Evolutionary conservation across 2,797 vertebrate species (phyloP), one percentile per base, ranked within the genome.

Genomic region (Pseudochaenichthys georgianus): DNA sequence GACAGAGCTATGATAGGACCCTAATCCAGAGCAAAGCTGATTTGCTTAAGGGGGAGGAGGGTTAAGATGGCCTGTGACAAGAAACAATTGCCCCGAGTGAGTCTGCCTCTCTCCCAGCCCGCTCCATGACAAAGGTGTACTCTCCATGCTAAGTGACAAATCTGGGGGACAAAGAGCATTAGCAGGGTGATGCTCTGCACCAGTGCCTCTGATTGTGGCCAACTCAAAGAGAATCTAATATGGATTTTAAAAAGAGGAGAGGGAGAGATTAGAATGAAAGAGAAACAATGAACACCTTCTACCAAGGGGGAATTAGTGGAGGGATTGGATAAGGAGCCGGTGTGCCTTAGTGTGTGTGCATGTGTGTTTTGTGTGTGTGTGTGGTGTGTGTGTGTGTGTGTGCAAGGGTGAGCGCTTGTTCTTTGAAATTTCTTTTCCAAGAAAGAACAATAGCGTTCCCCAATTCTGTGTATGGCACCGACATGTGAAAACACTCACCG

Each of bases 231-330:
- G 88, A 92, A 93, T 93, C 90, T 93, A 92, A 93, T 93, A 92
- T 92, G 90, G 90, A 93, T 93, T 93, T 91, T 86, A 76, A 86
- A 89, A 77, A 89, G 86, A 88, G 81, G 80, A 85, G 86, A 90
- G 74, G 78, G 87, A 90, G 80, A 92, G 89, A 93, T 94, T 94
- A 93, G 89, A 92, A 91, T 90, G 91, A 91, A 89, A 91, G 88
- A 89, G 90, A 93, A 93, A 94, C 93, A 94, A 94, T 94, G 91
- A 93, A 92, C 92, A 93, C 91, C 88, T 93, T 93, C 91, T 88
- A 93, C 88, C 88, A 90, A 91, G 89, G 84, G 93, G 90, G 91
- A 93, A 94, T 94, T 93, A 92, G 92, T 88, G 84, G 72, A 93
- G 86, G 89, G 91, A 91, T 91, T 92, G 91, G 89, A 92, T 92